A percentile compares a stretch with the other conserved stretches of the same genome.
Evolutionary conservation across 2,113 vertebrate genomes (phyloP).

Genomic region (Takifugu flavidus): DNA sequence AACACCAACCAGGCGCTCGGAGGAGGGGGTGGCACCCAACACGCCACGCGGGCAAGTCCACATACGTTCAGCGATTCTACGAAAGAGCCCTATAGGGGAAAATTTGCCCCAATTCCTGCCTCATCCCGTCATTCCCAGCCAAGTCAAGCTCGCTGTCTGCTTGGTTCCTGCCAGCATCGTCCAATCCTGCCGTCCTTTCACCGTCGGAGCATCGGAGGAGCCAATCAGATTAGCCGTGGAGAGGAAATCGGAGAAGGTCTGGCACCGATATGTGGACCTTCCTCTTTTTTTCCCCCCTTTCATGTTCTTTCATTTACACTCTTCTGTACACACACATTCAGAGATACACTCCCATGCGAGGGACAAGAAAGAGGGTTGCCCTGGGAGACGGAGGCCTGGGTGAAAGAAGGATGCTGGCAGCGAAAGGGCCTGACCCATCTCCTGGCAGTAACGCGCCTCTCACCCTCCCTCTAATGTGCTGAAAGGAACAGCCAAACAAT

Average conservation of each 20-base stretch:
- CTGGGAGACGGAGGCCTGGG: slow-evolving; percentile 72
- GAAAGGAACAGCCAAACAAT: slow-evolving; percentile 72
- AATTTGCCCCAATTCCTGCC: slow-evolving; percentile 57
- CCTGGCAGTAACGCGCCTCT: slow-evolving; percentile 62
- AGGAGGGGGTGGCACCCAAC: slow-evolving; percentile 19
- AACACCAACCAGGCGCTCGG: slow-evolving; percentile 18
- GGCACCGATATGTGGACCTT: slow-evolving; percentile 57
- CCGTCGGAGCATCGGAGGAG: slow-evolving; percentile 54
- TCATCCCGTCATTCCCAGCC: slow-evolving; percentile 56
- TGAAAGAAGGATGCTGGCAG: slow-evolving; percentile 75
- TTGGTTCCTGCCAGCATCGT: slow-evolving; percentile 52
- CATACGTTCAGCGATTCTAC: slow-evolving; percentile 35
- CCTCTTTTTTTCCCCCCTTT: slow-evolving; percentile 57
- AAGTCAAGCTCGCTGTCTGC: slow-evolving; percentile 49
- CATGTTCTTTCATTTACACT: slow-evolving; percentile 57
- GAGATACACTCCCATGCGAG: slow-evolving; percentile 45
- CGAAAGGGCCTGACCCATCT: slow-evolving; percentile 73
- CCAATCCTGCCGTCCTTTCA: slow-evolving; percentile 65
- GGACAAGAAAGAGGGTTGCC: slow-evolving; percentile 70
- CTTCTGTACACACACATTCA: slow-evolving; percentile 34
- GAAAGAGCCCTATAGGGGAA: slow-evolving; percentile 42
- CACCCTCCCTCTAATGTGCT: slow-evolving; percentile 60
- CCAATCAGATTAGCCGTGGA: slow-evolving; percentile 74
- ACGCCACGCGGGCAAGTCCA: slow-evolving; percentile 13
- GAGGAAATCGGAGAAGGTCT: slow-evolving; percentile 69